Conservation (phyloP, 2,113 vertebrate genomes). For the Tachycineta bicolor region DNA sequence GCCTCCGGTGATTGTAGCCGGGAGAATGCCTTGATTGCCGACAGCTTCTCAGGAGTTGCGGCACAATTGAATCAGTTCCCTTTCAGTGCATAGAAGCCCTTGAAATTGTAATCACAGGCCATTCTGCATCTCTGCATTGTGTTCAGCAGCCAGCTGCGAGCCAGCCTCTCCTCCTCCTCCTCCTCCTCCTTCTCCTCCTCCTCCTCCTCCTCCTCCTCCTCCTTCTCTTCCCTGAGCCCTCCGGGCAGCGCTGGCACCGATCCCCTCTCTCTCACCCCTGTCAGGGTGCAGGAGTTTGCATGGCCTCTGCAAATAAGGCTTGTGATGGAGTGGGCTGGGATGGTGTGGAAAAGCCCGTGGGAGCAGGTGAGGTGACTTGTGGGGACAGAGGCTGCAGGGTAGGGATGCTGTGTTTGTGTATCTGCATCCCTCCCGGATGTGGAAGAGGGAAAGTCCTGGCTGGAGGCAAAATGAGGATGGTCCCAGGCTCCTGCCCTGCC, state of each 20-base stretch:
- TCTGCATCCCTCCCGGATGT: fast-evolving
- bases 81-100: slow-evolving; percentile 73
- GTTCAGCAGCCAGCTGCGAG: slow-evolving; percentile 35
- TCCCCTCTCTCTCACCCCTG: background rate
- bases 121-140: slow-evolving; percentile 59
- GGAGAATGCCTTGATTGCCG: slow-evolving; percentile 70
- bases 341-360: background rate
- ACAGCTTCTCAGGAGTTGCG: slow-evolving; percentile 63
- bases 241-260: background rate
- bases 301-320: background rate
- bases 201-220: background rate
- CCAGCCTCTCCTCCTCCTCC: background rate
- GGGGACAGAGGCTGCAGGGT: background rate
- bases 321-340: background rate
- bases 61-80: slow-evolving; percentile 72
- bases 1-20: slow-evolving; percentile 6
- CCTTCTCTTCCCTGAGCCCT: background rate
- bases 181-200: background rate
- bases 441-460: background rate
- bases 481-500: background rate
- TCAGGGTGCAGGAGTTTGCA: fast-evolving
- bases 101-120: slow-evolving; percentile 69
- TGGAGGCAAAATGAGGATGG: background rate
- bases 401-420: background rate
- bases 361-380: background rate